These are phyloP conservation scores for Rynchops niger DNA, from an alignment of 2,113 vertebrate genomes.

Conservation along the genomic window DNA sequence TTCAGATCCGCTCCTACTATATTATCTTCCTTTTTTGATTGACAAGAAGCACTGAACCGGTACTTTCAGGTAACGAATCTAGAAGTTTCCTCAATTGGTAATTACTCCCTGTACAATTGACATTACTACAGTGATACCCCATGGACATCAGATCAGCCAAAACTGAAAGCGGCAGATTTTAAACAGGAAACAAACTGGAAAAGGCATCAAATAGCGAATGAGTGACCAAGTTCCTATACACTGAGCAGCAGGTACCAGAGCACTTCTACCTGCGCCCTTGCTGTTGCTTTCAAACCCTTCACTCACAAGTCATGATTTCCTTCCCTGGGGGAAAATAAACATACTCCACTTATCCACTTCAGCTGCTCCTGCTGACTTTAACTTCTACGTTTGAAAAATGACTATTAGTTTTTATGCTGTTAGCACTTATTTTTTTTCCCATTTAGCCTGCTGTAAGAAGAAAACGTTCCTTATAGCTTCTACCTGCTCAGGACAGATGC, in stretches of 20 bases:
- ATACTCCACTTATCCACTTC: background rate
- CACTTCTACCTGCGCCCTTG: background rate
- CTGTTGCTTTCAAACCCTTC: background rate
- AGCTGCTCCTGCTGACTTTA: background rate
- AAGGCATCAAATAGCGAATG: background rate
- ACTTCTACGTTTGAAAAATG: background rate
- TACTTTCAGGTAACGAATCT: background rate
- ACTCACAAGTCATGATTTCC: background rate
- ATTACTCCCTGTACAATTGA: background rate
- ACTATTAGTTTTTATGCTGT: background rate
- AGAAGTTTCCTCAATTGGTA: background rate
- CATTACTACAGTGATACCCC: background rate
- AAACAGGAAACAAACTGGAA: background rate
- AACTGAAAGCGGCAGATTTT: no score
- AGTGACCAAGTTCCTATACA: background rate
- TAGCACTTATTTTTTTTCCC: background rate
- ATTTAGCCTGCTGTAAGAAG: background rate
- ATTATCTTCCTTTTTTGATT: background rate
- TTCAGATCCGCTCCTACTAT: background rate
- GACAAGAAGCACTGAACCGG: background rate
- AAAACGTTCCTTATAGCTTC: background rate
- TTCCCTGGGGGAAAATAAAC: background rate
- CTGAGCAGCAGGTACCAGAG: background rate
- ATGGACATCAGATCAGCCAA: background rate
- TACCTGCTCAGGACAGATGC: background rate